Base-by-base conservation (phyloP, 2,888 invertebrate genomes). In the Ommatoiulus sabulosus region DNA sequence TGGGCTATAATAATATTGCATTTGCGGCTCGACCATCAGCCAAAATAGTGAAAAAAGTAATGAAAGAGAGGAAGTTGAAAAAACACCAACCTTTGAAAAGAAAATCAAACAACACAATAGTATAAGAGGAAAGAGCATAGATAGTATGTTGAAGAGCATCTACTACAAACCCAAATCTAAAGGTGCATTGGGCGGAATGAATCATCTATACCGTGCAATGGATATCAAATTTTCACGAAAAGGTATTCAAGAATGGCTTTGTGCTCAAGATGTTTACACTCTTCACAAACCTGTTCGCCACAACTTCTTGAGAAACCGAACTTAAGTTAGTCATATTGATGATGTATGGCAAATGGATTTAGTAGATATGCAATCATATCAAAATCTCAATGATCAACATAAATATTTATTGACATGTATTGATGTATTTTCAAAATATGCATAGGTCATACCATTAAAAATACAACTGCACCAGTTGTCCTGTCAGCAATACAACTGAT, bases 341-440 rank as follows among this genome's bases (percentile, higher is more conserved):
- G 90, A 91, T 15, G 90, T 91, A 89, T 90, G 90, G 89, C 90
- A 91, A 87, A 89, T 90, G n/a, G 91, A 91, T 87, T 87, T 91
- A 17, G 91, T 90, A 0, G 90, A 91, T 52, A 88, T 91, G 88
- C 88, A 89, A 72, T 43, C 85, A 0, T 87, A 89, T 8, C 12
- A 57, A 8, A 46, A 72, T 5, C 5, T 86, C 17, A 91, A 91
- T 88, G 89, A 91, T 43, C 90, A 90, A 6, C 89, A 88, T 44
- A 90, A 87, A 20, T 91, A 90, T 89, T 85, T 91, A 43, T 87
- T 91, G 4, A 90, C 35, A 35, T 35, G 35, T 35, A 35, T 35
- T 35, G 35, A 35, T 35, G 35, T 35, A 35, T 35, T 35, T 35
- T 90, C 90, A 10, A 91, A 90, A 88, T 91, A 89, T 86, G 90